Evolutionary conservation across 2,113 vertebrate genomes (phyloP).

Genomic region (Periophthalmodon schlosseri): DNA sequence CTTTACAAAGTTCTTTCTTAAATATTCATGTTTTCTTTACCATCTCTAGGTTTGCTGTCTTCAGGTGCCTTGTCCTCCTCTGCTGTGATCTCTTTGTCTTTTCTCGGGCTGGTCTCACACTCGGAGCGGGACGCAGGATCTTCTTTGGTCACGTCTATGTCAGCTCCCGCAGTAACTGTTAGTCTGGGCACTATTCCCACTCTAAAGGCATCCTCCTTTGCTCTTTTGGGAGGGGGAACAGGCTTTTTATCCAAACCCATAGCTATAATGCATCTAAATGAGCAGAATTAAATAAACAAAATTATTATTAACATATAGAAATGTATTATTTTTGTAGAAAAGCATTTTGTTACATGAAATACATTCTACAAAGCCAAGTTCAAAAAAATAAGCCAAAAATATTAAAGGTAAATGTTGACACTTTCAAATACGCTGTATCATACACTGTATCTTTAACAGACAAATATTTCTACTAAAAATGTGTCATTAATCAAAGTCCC

Average conservation of each 20-base stretch:
- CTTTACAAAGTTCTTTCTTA: neutral
- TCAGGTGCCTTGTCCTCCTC: conserved; percentile 24
- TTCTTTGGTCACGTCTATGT: conserved; percentile 9
- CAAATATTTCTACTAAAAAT: no score
- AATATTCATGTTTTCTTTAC: conserved; percentile 50
- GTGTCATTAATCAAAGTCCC: no score
- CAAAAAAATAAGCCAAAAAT: no score
- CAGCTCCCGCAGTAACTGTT: conserved; percentile 30
- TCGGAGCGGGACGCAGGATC: conserved; percentile 9
- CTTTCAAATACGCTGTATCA: no score
- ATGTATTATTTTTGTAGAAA: neutral
- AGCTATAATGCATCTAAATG: conserved; percentile 86
- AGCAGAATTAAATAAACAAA: neutral
- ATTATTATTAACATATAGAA: neutral
- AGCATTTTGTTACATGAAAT: no score
- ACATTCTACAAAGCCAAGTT: no score
- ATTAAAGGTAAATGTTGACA: no score
- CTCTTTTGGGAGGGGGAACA: conserved; percentile 74
- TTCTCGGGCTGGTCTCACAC: conserved; percentile 20
- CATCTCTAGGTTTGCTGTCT: conserved; percentile 67
- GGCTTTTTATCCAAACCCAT: conserved; percentile 88
- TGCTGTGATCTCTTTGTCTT: conserved; percentile 25
- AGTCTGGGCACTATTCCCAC: conserved; percentile 34
- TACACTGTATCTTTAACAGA: no score
- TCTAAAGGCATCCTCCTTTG: conserved; percentile 51